phyloP scores from a whole-genome alignment of 30 jellyfish, hydroid and myxozoan species.

The Aurelia sp. region DNA sequence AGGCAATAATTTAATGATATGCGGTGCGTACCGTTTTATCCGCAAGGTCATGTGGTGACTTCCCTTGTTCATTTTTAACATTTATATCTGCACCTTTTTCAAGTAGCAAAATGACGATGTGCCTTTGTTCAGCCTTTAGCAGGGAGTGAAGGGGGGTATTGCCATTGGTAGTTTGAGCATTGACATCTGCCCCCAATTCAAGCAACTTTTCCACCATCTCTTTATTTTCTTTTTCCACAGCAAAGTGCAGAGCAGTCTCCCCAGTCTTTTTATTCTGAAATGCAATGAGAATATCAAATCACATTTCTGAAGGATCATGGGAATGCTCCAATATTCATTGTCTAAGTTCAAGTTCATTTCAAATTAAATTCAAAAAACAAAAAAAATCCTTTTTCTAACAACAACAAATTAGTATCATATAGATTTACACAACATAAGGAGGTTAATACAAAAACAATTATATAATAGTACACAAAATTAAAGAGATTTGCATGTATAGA shows the following conservation, averaged over 20 bases:
- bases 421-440: too few relatives aligned
- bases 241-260: constrained; percentile 58
- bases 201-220: constrained; percentile 46
- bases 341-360: too few relatives aligned
- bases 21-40: constrained; percentile 47
- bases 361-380: too few relatives aligned
- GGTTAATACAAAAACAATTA: too few relatives aligned
- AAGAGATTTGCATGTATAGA: too few relatives aligned
- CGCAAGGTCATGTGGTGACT: constrained; percentile 58
- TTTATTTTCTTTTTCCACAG: constrained; percentile 48
- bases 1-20: too few relatives aligned
- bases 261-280: constrained; percentile 42
- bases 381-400: too few relatives aligned
- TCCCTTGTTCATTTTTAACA: constrained; percentile 19
- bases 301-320: too few relatives aligned
- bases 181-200: constrained; percentile 66
- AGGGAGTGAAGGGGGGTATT: constrained; percentile 58
- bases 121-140: constrained; percentile 16
- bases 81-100: constrained; percentile 56
- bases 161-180: constrained; percentile 51
- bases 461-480: too few relatives aligned
- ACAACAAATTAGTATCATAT: too few relatives aligned
- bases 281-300: too few relatives aligned
- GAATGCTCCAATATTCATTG: too few relatives aligned
- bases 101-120: constrained; percentile 8